These are phyloP conservation scores for Speoplatyrhinus poulsoni DNA, from an alignment of 2,113 vertebrate species.

Conservation along the genomic window DNA sequence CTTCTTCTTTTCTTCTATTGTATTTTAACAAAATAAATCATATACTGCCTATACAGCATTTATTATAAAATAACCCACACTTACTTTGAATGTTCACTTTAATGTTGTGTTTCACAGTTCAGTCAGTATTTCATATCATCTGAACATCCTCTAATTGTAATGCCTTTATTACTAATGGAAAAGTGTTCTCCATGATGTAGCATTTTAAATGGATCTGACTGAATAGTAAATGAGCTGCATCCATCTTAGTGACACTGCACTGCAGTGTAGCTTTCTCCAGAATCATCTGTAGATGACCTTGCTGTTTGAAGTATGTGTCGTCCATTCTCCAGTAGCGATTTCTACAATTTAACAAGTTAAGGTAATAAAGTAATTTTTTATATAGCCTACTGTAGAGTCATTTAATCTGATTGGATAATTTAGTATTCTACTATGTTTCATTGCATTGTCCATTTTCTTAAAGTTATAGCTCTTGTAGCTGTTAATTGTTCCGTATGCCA, in stretches of 20 bases:
- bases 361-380: too few relatives aligned
- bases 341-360: too few relatives aligned
- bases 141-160: conserved; percentile 64
- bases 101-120: conserved; percentile 40
- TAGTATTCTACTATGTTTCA: too few relatives aligned
- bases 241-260: conserved; percentile 73
- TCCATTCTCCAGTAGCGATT: conserved; percentile 26
- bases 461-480: not conserved
- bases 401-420: too few relatives aligned
- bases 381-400: too few relatives aligned
- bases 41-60: not conserved
- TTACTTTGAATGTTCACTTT: conserved; percentile 29
- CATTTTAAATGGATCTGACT: conserved; percentile 74
- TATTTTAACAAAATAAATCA: conserved; percentile 11
- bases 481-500: not conserved
- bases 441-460: too few relatives aligned
- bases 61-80: not conserved
- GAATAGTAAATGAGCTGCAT: conserved; percentile 76
- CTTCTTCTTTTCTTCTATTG: not conserved
- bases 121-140: conserved; percentile 47
- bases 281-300: conserved; percentile 71
- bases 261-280: conserved; percentile 62
- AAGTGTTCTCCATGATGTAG: conserved; percentile 66
- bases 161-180: conserved; percentile 67
- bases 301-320: conserved; percentile 61